These are phyloP conservation scores for Hypercompe scribonia DNA, from an alignment of 2,888 invertebrate genomes.

Conservation along the genomic window DNA sequence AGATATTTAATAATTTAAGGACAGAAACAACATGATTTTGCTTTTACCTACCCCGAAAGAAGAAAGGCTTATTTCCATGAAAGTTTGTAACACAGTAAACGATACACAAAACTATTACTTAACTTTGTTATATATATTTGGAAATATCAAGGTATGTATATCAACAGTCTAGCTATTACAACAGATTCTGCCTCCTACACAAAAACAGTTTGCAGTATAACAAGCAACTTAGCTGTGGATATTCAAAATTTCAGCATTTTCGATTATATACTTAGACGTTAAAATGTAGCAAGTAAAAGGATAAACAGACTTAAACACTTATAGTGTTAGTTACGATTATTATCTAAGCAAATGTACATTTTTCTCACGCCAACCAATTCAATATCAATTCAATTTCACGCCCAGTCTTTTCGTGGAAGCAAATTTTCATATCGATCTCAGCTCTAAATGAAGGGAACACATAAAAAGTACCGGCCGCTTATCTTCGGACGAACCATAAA, in stretches of 20 bases:
- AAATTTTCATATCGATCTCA: constrained; percentile 31
- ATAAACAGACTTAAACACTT: background rate
- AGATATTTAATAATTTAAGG: too few species aligned
- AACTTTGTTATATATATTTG: too few species aligned
- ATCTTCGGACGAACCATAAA: constrained; percentile 48
- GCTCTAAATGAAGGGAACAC: constrained; percentile 27
- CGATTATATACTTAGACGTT: background rate
- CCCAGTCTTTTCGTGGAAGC: constrained; percentile 20
- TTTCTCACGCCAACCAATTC: constrained; percentile 9
- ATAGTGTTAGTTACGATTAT: background rate
- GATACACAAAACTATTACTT: too few species aligned
- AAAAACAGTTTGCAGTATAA: background rate
- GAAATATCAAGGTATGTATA: too few species aligned
- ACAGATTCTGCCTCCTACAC: background rate
- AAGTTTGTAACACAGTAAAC: too few species aligned
- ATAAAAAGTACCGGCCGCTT: constrained; percentile 34
- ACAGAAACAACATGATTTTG: too few species aligned
- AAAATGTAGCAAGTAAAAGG: background rate
- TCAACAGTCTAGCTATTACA: background rate
- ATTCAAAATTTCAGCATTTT: background rate
- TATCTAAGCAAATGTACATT: background rate
- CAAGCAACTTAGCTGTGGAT: background rate
- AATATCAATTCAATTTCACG: constrained; percentile 19
- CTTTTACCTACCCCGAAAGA: too few species aligned
- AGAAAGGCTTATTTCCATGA: too few species aligned